These are phyloP conservation scores for Philopotamus ludificatus DNA, from an alignment of 1,140 invertebrate genomes.

Conservation along the genomic window DNA sequence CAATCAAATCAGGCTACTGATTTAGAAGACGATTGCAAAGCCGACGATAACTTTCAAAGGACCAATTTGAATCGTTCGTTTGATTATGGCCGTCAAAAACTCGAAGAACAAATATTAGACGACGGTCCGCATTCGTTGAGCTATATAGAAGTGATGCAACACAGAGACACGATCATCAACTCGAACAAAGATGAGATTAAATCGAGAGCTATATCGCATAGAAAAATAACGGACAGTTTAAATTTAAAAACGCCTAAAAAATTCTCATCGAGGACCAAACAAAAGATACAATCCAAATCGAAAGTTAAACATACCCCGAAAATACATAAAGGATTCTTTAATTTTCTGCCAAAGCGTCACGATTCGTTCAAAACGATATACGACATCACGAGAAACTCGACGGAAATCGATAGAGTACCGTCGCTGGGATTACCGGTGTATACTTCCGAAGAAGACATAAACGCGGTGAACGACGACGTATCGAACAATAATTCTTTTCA, in stretches of 20 bases:
- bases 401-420: constrained; percentile 51
- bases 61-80: constrained; percentile 54
- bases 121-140: constrained; percentile 53
- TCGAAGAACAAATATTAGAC: constrained; percentile 55
- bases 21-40: constrained; percentile 22
- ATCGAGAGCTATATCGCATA: constrained; percentile 50
- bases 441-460: constrained; percentile 49
- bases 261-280: constrained; percentile 33
- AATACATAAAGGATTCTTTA: constrained; percentile 45
- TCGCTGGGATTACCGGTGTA: constrained; percentile 50
- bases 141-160: constrained; percentile 47
- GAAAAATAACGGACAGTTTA: constrained; percentile 55
- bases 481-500: too few species aligned
- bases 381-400: constrained; percentile 47
- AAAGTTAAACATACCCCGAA: constrained; percentile 45
- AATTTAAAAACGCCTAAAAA: constrained; percentile 55
- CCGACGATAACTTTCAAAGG: constrained; percentile 48
- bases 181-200: constrained; percentile 44
- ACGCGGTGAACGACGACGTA: constrained; percentile 49
- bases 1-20: constrained; percentile 3
- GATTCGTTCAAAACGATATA: constrained; percentile 42
- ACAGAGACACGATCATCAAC: constrained; percentile 42
- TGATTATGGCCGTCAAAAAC: constrained; percentile 51
- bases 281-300: constrained; percentile 47
- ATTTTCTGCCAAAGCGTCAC: constrained; percentile 49